Evolutionary conservation across 2,888 invertebrate genomes (phyloP).

Genomic region (Apomyelois bistriatella): DNA sequence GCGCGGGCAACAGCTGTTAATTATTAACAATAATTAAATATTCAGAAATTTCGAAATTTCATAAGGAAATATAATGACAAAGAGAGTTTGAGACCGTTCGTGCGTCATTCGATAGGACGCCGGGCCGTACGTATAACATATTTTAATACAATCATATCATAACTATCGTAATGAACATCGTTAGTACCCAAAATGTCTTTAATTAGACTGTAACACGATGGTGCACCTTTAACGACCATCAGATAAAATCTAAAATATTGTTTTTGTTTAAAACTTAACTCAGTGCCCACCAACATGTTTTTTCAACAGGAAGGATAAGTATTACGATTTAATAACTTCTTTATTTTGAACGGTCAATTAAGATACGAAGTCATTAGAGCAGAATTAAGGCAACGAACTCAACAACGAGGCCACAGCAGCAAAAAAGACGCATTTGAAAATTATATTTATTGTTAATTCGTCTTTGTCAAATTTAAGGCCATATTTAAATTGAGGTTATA

Average conservation of each 20-base stretch:
- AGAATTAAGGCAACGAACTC: conserved; percentile 35
- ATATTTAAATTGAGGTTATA: conserved; percentile 20
- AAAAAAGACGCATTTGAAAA: conserved; percentile 28
- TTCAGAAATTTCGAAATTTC: no score
- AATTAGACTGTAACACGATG: conserved; percentile 5
- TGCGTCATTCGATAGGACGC: no score
- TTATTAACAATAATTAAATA: no score
- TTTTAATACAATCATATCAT: conserved; percentile 1
- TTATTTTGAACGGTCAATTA: conserved; percentile 11
- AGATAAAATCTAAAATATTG: background rate
- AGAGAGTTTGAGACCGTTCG: no score
- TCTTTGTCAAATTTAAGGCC: conserved; percentile 21
- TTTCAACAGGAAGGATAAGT: conserved; percentile 11
- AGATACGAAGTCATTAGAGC: conserved; percentile 26
- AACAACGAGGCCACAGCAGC: conserved; percentile 29
- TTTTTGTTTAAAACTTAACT: background rate
- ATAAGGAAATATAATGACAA: no score
- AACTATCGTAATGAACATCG: background rate
- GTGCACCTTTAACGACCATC: conserved; percentile 10
- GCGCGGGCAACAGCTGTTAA: no score
- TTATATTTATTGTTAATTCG: conserved; percentile 9
- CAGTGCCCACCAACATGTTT: background rate
- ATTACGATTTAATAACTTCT: conserved; percentile 14
- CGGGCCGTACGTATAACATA: background rate
- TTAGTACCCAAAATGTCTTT: conserved; percentile 9